phyloP scores from a whole-genome alignment of 2,113 vertebrate genomes.

The Mustela nigripes region DNA sequence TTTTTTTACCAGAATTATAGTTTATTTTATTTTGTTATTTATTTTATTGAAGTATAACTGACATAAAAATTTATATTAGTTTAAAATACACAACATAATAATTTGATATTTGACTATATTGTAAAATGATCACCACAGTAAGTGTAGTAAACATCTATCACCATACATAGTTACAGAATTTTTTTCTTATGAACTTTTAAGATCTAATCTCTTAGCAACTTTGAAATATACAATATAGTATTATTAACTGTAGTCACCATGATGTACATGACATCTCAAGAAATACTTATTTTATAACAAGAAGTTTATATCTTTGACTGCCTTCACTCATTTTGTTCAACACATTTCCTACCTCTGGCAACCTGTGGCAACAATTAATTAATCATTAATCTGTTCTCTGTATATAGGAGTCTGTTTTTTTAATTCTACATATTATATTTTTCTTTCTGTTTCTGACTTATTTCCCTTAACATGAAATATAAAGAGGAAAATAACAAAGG shows the following conservation, averaged over 20 bases:
- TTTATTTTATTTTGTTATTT: not conserved
- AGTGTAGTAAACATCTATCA: not conserved
- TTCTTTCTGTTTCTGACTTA: not conserved
- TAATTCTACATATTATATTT: not conserved
- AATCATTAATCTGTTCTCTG: not conserved
- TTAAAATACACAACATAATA: not conserved
- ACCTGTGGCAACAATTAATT: not conserved
- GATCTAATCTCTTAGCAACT: not conserved
- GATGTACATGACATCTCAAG: not conserved
- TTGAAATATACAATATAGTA: not conserved
- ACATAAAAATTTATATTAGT: not conserved
- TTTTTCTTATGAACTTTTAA: not conserved
- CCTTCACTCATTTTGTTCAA: not conserved
- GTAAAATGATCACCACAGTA: not conserved
- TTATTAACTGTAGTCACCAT: not conserved
- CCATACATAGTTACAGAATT: not conserved
- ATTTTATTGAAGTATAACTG: not conserved
- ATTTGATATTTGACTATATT: not conserved
- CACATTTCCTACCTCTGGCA: not conserved
- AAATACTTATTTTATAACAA: conserved; percentile 11
- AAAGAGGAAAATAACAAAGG: not conserved
- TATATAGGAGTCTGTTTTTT: not conserved
- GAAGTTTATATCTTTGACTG: not conserved
- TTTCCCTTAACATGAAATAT: not conserved
- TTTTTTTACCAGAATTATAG: not conserved